Evolutionary conservation across 2,797 vertebrate species (phyloP), one percentile per base, ranked within the genome.

Genomic region (Cryptoblepharus egeriae): DNA sequence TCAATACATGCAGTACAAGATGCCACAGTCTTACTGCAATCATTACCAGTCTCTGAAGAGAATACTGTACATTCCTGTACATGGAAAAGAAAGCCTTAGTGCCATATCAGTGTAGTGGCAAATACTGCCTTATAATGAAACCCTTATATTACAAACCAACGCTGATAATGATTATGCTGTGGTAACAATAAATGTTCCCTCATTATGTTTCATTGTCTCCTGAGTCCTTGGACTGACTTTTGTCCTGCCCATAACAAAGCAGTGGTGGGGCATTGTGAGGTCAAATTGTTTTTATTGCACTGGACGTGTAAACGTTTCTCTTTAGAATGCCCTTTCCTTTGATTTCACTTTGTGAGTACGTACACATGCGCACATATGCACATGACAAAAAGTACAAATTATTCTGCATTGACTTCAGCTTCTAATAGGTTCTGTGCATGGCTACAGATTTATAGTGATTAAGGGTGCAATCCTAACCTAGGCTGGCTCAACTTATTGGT

Each of bases 251-350:
- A 28, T 63, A 87, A 82, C 9, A 89, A 79, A 78, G 37, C 39
- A 84, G 71, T 24, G 63, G 5, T 58, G 30, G 58, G n/a, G 75
- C 75, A 28, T 24, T 65, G 15, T 65, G 80, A 74, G 87, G 85
- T 65, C 75, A 77, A 77, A 57, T 1, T 16, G 79, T 55, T 20
- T 28, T 0, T 75, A 45, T n/a, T 68, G 61, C 13, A 70, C 77
- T 28, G n/a, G 49, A 24, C 84, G 64, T 74, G 87, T 74, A 85
- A 87, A 77, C 5, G 18, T 4, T 70, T 82, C 65, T 87, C 0
- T 72, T 86, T 90, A 81, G 82, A 86, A 78, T 58, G 84, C 32
- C 61, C 18, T 16, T 75, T 75, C 70, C 79, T 1, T 77, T 85
- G 79, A 70, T 61, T 75, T 74, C 55, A 10, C 80, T 80, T 84